Evolutionary conservation across 2,888 invertebrate genomes (phyloP), one percentile per base, ranked within the genome.

Genomic region (Clivina fossor): DNA sequence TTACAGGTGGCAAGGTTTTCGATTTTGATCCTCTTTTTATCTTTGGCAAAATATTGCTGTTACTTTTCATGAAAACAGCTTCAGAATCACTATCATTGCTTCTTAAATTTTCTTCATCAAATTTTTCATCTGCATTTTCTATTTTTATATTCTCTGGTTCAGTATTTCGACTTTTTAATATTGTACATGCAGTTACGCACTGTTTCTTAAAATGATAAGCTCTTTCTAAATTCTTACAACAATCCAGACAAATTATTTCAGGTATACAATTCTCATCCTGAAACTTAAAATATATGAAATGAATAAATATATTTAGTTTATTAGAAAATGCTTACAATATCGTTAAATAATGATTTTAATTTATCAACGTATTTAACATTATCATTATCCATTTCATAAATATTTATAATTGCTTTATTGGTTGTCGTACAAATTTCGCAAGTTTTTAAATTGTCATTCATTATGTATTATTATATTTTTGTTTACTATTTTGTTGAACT

Each of bases 21-120:
- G 47, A 47, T 47, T 47, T 47, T 13, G 47, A 33, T 13, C 33
- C 47, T 4, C 47, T 19, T 33, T 47, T 47, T 22, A 47, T 15
- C 33, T 47, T 47, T 15, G 47, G 47, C 15, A 47, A 47, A 4
- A 13, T 8, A 20, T 11, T 47, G 5, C 32, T 32, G 1, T 18
- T 20, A 38, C 20, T 38, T 38, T 38, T 8, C n/a, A n/a, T n/a
- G n/a, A n/a, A n/a, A n/a, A n/a, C n/a, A 7, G 26, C 26, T 24
- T 24, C 26, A 24, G n/a, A n/a, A n/a, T 24, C 26, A 9, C 9
- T 9, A 7, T 24, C 26, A 24, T 24, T 24, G 9, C 26, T 24
- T 4, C 26, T 24, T 24, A 24, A 24, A 24, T 24, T 9, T 24
- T 24, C 26, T 7, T 24, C 26, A 24, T 24, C 9, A 16, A 9